phyloP scores from a whole-genome alignment of 2,888 invertebrate genomes.

The Agrochola lota region DNA sequence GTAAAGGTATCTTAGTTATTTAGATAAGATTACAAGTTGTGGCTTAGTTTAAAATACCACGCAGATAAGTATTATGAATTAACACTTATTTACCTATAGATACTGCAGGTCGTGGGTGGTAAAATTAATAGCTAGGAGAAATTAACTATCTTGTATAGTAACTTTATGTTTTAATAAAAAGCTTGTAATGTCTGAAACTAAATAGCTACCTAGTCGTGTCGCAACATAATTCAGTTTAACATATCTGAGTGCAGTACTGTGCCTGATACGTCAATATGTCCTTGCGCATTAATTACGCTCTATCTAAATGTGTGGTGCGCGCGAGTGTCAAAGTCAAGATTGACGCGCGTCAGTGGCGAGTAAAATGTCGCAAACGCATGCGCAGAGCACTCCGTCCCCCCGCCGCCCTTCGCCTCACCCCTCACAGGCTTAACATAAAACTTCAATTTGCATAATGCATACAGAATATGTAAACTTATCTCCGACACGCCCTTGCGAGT shows the following conservation, averaged over 20 bases:
- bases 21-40: constrained; percentile 35
- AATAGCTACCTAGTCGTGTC: constrained; percentile 27
- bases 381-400: constrained; percentile 63
- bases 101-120: background rate
- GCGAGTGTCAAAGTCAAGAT: constrained; percentile 72
- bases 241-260: constrained; percentile 55
- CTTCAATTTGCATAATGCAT: constrained; percentile 90
- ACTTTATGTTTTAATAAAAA: background rate
- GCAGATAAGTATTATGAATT: constrained; percentile 16
- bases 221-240: constrained; percentile 54
- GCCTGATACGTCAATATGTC: constrained; percentile 57
- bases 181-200: constrained; percentile 1
- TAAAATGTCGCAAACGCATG: constrained; percentile 75
- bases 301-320: constrained; percentile 66
- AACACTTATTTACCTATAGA: constrained; percentile 16
- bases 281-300: constrained; percentile 65
- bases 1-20: constrained; percentile 29
- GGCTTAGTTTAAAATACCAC: constrained; percentile 36
- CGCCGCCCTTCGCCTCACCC: constrained; percentile 42
- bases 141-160: background rate
- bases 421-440: constrained; percentile 87
- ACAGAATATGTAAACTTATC: constrained; percentile 90
- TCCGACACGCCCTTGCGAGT: constrained; percentile 88
- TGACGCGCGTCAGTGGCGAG: constrained; percentile 77
- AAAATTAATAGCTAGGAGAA: constrained; percentile 19